Percentiles rank a stretch among this genome's conserved stretches.
These are phyloP conservation scores for Conus canariensis DNA, from an alignment of 2,888 invertebrate species.

Conservation along the genomic window DNA sequence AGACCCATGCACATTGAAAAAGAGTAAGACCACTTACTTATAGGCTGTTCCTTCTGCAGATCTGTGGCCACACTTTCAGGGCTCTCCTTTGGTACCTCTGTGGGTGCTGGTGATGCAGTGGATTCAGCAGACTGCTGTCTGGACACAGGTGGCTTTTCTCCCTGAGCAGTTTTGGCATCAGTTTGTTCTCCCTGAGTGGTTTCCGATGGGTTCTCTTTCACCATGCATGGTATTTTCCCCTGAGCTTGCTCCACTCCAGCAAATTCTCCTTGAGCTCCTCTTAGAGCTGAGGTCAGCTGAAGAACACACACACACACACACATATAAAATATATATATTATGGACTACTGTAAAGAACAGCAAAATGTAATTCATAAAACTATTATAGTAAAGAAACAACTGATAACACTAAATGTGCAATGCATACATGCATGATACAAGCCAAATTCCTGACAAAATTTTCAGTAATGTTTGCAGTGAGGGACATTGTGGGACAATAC, in stretches of 20 bases:
- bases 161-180: background rate
- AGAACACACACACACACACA: background rate
- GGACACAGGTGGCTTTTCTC: background rate
- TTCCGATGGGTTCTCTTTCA: background rate
- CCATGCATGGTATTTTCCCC: background rate
- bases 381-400: too few relatives aligned
- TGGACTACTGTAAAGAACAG: too few relatives aligned
- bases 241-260: background rate
- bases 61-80: too few relatives aligned
- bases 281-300: background rate
- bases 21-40: too few relatives aligned
- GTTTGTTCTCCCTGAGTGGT: background rate
- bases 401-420: too few relatives aligned
- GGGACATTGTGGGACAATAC: too few relatives aligned
- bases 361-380: too few relatives aligned
- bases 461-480: too few relatives aligned
- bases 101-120: background rate
- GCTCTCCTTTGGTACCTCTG: background rate
- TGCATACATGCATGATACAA: too few relatives aligned
- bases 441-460: too few relatives aligned
- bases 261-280: background rate
- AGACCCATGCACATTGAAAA: too few relatives aligned
- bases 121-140: background rate
- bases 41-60: too few relatives aligned
- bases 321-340: background rate